A percentile compares a stretch with the other conserved stretches of the same genome.
Evolutionary conservation across 2,797 vertebrate genomes (phyloP).

Genomic region (Argentina silus): DNA sequence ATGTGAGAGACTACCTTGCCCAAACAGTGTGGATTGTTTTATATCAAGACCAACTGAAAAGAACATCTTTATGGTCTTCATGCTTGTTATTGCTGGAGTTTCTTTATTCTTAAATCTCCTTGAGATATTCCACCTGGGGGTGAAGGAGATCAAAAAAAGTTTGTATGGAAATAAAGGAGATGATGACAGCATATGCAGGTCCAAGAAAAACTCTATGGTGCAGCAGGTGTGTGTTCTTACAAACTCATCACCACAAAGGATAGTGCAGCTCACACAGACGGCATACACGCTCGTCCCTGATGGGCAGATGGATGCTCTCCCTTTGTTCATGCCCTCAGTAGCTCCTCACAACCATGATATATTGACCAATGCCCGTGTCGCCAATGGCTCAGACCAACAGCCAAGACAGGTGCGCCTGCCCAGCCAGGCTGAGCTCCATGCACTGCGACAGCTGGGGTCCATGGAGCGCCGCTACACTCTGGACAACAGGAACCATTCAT

Average conservation of each 20-base stretch:
- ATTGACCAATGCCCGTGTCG: slow-evolving; percentile 11
- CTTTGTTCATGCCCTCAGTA: slow-evolving; percentile 50
- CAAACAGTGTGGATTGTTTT: slow-evolving; percentile 93
- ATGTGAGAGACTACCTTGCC: slow-evolving; percentile 88
- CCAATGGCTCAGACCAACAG: slow-evolving; percentile 53
- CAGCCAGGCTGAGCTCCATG: slow-evolving; percentile 64
- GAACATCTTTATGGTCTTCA: slow-evolving; percentile 95
- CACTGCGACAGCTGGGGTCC: slow-evolving; percentile 56
- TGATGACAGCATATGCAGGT: slow-evolving; percentile 78
- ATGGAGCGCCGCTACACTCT: slow-evolving; percentile 42
- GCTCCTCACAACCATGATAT: slow-evolving; percentile 44
- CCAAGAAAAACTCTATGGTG: slow-evolving; percentile 84
- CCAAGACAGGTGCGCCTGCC: slow-evolving; percentile 52
- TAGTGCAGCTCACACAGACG: slow-evolving; percentile 71
- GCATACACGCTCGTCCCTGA: slow-evolving; percentile 64
- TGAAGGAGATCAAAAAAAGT: slow-evolving; percentile 85
- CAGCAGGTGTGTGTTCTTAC: slow-evolving; percentile 76
- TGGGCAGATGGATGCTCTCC: slow-evolving; percentile 54
- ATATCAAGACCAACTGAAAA: slow-evolving; percentile 95
- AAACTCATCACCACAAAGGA: slow-evolving; percentile 77
- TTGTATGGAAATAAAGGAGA: slow-evolving; percentile 78
- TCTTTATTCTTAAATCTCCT: slow-evolving; percentile 91
- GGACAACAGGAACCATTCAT: slow-evolving; percentile 68
- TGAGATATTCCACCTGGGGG: slow-evolving; percentile 90
- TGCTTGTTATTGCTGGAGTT: slow-evolving; percentile 90